Base-by-base conservation (phyloP, 1,140 invertebrate genomes). In the Papilio helenus region DNA sequence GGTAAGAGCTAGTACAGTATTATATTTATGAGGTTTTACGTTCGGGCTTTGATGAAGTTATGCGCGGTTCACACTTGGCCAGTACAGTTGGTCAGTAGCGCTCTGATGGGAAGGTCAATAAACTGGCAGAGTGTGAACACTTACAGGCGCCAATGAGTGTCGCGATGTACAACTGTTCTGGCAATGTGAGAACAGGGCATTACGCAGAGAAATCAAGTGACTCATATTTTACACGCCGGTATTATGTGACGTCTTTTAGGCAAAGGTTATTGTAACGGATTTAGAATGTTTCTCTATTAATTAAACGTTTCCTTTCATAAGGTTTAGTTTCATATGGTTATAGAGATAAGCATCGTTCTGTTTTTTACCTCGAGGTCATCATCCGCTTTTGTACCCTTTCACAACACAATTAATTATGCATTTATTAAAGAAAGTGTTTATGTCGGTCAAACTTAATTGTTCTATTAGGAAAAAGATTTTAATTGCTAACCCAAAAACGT, bases 311-410 rank as follows among this genome's bases (percentile, higher is more conserved):
- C 23, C 3, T 29, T 65, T 65, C 5, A 34, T 29, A 5, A 29
- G 23, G 61, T 26, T 14, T 68, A 26, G 58, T 61, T 61, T 26
- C 23, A 34, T 29, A 8, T 34, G 16, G 26, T 29, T 16, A 34
- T 68, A 18, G 12, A 65, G 61, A 68, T 68, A 68, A 68, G 26
- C 23, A 68, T 68, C 61, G 26, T 29, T 29, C 26, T 68, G 34
- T 26, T 61, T 58, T 58, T 58, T 61, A 26, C 20, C 58, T 61
- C 58, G 58, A 10, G 58, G 58, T 61, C 23, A 61, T 26, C 10
- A 14, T 26, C 23, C 58, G 10, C 58, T 58, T 58, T 58, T n/a
- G 4, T 26, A 61, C 58, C 4, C 8, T 61, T 29, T 26, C 7
- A 20, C 18, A 14, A 61, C 23, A 61, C 20, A 12, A 61, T 18